These are phyloP conservation scores for Ameiurus melas DNA, from an alignment of 2,113 vertebrate species.

Conservation along the genomic window DNA sequence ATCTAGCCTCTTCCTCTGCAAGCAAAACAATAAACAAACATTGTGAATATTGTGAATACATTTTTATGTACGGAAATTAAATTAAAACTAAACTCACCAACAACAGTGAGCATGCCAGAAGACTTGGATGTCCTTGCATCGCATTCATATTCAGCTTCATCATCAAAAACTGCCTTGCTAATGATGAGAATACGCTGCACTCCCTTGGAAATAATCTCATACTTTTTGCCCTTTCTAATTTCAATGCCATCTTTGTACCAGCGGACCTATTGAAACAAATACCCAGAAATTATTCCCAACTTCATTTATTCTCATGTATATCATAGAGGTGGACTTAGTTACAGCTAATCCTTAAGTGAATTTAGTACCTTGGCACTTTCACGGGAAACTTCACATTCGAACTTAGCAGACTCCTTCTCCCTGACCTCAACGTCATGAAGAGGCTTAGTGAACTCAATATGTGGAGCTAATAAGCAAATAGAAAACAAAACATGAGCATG, in stretches of 20 bases:
- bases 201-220: slow-evolving; percentile 91
- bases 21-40: slow-evolving; percentile 35
- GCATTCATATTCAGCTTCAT: slow-evolving; percentile 97
- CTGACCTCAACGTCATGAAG: slow-evolving; percentile 90
- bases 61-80: not conserved
- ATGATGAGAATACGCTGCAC: slow-evolving; percentile 85
- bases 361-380: slow-evolving; percentile 85
- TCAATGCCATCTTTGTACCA: slow-evolving; percentile 96
- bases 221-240: slow-evolving; percentile 97
- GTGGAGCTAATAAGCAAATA: slow-evolving; percentile 76
- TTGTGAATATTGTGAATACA: not conserved
- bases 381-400: slow-evolving; percentile 95
- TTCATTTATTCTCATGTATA: not conserved
- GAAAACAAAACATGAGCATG: not conserved
- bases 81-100: slow-evolving; percentile 75
- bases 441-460: slow-evolving; percentile 89
- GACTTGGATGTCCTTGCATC: slow-evolving; percentile 88
- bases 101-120: slow-evolving; percentile 90
- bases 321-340: not conserved
- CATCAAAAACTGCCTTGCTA: slow-evolving; percentile 88
- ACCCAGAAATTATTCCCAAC: not conserved
- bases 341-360: not conserved
- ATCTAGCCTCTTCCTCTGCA: slow-evolving; percentile 92
- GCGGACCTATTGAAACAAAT: slow-evolving; percentile 73
- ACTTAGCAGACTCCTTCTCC: slow-evolving; percentile 91